phyloP scores from a whole-genome alignment of 37 sponge, comb jelly and placozoan species.

The Dysidea cf. avara region DNA sequence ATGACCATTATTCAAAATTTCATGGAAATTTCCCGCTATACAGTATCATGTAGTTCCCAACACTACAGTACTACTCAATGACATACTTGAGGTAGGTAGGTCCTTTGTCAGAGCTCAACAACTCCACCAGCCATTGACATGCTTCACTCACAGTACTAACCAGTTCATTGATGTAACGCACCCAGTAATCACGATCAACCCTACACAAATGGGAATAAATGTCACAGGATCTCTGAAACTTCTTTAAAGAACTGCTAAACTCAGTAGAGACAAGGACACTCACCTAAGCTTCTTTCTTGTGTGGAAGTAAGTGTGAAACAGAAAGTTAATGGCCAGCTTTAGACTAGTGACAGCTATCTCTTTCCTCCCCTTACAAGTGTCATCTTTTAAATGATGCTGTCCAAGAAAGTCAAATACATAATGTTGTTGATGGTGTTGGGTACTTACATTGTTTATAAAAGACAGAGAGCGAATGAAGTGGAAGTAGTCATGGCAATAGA shows the following conservation, averaged over 20 bases:
- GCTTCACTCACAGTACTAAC: constrained; percentile 30
- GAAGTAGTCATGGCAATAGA: constrained; percentile 84
- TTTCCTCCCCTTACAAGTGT: not conserved
- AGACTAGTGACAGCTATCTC: constrained; percentile 44
- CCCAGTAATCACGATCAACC: constrained; percentile 37
- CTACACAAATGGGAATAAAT: constrained; percentile 13
- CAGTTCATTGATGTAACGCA: constrained; percentile 29
- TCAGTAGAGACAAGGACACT: too few relatives aligned
- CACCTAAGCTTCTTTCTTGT: constrained; percentile 80
- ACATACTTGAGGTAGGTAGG: constrained; percentile 61
- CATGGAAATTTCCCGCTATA: too few relatives aligned
- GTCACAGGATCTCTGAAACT: not conserved
- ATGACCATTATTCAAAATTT: too few relatives aligned
- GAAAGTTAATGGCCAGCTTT: constrained; percentile 75
- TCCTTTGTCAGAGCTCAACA: constrained; percentile 37
- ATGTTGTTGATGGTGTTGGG: too few relatives aligned
- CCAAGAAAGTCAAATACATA: not conserved
- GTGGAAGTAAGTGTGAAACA: constrained; percentile 82
- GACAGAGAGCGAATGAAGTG: constrained; percentile 62
- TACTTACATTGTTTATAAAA: constrained; percentile 54
- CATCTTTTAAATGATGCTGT: not conserved
- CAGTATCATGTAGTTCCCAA: too few relatives aligned
- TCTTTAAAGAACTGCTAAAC: too few relatives aligned
- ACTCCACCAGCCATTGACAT: constrained; percentile 66
- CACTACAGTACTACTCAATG: not conserved